Evolutionary conservation across 30 jellyfish, hydroid and myxozoan species (phyloP), one percentile per base, ranked within the genome.

Genomic region (Aurelia coerulea): DNA sequence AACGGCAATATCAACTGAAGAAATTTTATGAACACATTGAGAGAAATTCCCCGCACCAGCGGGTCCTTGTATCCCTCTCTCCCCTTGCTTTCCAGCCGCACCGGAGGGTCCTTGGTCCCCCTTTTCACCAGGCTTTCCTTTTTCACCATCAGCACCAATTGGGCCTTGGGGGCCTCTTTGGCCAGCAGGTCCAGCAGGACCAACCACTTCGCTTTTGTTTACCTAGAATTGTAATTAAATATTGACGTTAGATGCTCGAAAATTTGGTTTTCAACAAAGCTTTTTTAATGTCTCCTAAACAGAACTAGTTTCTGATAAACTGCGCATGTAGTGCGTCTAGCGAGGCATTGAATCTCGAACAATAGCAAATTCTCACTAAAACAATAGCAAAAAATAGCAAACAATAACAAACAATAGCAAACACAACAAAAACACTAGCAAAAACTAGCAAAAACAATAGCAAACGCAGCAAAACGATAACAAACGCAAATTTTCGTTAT

Each of bases 101-200:
- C 93, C 93, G 42, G 65, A n/a, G 1, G 83, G 88, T 16, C 93
- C 93, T 62, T 53, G 80, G 37, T 49, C 75, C 33, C 93, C 93
- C 50, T 62, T 51, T 62, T 7, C 39, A 2, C 93, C 93, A 16
- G 32, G 76, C 29, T 54, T 15, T 5, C 93, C 93, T 41, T 64
- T 60, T 17, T 17, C 13, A 14, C 93, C 93, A 32, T 60, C 53
- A 3, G 76, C 66, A 19, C 93, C 93, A 31, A 0, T 58, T 12
- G 67, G 68, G 11, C 96, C 96, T 51, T 7, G 71, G 4, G 88
- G 90, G 13, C 96, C 96, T 33, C 17, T 49, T 9, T 51, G 88
- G 19, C 95, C 95, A 1, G 74, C 42, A 14, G 85, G 88, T 16
- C 96, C 96, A 8, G 68, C 52, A n/a, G 96, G 90, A 18, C 96